Percentiles rank a stretch among this genome's conserved stretches.
phyloP scores from a whole-genome alignment of 1,140 invertebrate species.

The Drosophila erecta region DNA sequence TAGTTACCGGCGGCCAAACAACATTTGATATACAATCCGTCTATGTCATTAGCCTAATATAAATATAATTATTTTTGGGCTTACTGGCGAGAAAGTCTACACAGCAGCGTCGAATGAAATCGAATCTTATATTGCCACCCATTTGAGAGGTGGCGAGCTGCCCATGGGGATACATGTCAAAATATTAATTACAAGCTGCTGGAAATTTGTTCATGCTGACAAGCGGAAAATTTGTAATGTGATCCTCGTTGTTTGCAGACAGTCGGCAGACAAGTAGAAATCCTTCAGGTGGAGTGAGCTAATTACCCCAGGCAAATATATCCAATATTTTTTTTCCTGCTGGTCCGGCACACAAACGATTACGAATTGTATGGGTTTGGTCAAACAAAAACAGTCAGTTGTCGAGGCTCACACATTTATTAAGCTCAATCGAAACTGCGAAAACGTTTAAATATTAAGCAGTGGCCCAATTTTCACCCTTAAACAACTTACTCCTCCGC shows the following conservation, averaged over 20 bases:
- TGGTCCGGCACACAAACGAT: not conserved
- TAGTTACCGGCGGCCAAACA: conserved; percentile 44
- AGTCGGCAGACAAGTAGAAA: conserved; percentile 27
- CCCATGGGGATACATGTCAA: conserved; percentile 19
- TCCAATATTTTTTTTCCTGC: not conserved
- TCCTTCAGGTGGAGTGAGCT: conserved; percentile 13
- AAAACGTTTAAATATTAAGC: conserved; percentile 32
- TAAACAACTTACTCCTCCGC: conserved; percentile 8
- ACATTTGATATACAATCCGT: conserved; percentile 65
- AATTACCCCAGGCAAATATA: conserved; percentile 48
- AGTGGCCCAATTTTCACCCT: conserved; percentile 18
- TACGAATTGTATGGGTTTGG: not conserved
- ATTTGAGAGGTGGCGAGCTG: not conserved
- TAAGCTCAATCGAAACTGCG: not conserved
- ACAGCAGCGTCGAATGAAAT: conserved; percentile 36
- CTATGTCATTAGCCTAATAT: conserved; percentile 52
- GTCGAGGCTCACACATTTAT: conserved; percentile 50
- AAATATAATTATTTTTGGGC: conserved; percentile 29
- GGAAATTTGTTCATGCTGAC: conserved; percentile 39
- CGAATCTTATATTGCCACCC: conserved; percentile 14
- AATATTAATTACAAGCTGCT: conserved; percentile 71
- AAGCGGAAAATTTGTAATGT: conserved; percentile 60
- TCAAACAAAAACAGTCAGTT: conserved; percentile 14
- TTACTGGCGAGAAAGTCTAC: conserved; percentile 19
- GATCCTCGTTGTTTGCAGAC: conserved; percentile 39